Evolutionary conservation across 2,797 vertebrate genomes (phyloP), one percentile per base, ranked within the genome.

Genomic region (Tenualosa ilisha): DNA sequence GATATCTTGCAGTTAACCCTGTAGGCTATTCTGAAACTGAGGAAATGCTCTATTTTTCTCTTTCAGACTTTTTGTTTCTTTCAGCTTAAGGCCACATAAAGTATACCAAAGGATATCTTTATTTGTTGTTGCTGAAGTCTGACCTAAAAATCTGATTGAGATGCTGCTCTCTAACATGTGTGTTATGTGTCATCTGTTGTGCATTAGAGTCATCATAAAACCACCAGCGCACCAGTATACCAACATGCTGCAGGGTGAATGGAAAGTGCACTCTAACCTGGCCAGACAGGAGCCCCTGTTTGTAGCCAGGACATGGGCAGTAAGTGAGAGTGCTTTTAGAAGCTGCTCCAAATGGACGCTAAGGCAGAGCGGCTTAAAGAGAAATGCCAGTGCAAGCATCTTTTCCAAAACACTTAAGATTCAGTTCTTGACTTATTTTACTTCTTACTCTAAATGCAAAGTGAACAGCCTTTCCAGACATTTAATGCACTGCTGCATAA

Each of bases 371-470:
- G 63, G 13, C 68, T 61, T 53, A n/a, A n/a, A 86, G 81, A 84
- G 86, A 90, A 83, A 85, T 1, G 8, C 20, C 56, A 56, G 82
- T 3, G 11, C 83, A 86, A 89, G 87, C 86, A 84, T 40, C 85
- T 31, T 85, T 79, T 84, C 50, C 49, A 54, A 83, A 86, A 31
- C 75, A 68, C 43, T 87, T 85, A 81, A 86, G 83, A 87, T 88
- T 87, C 84, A 81, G 61, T 84, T 83, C 43, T 26, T 84, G 65
- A 50, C 50, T 65, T 87, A 12, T 49, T 81, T 68, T 81, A 81
- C 40, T 84, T 1, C 85, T 84, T 49, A 37, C 46, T 56, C 31
- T 87, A 84, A 86, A 82, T 79, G 65, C 83, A 81, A 82, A 83
- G 81, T 79, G 37, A 88, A 54, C 17, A 81, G 24, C 59, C 75